Evolutionary conservation across 2,888 invertebrate genomes (phyloP).

Genomic region (Drosophila kanekoi): DNA sequence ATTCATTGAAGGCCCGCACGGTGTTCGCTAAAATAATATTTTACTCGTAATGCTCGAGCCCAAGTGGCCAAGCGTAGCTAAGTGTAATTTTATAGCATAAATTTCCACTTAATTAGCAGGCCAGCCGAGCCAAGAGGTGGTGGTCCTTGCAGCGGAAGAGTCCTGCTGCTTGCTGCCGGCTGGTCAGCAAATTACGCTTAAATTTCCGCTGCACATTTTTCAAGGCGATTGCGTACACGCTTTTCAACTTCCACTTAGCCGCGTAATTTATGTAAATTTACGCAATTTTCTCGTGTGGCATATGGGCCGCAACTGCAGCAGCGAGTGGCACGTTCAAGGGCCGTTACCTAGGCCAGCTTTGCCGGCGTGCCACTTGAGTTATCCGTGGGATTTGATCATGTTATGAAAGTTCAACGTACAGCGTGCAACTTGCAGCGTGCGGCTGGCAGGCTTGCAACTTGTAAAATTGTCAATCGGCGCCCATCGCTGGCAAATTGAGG

Average conservation of each 20-base stretch:
- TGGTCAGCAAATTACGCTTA: conserved; percentile 74
- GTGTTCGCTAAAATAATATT: conserved; percentile 66
- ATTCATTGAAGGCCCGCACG: conserved; percentile 25
- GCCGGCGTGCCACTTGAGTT: conserved; percentile 22
- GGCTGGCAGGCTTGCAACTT: conserved; percentile 7
- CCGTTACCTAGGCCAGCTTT: conserved; percentile 6
- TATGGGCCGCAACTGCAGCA: conserved; percentile 19
- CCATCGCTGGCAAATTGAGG: conserved; percentile 29
- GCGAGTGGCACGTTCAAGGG: conserved; percentile 18
- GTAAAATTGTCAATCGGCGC: conserved; percentile 29
- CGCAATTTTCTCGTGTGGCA: conserved; percentile 65
- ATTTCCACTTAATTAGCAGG: conserved; percentile 76
- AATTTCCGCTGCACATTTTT: conserved; percentile 77
- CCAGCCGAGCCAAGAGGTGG: neutral
- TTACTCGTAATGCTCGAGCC: conserved; percentile 55
- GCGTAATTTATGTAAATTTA: conserved; percentile 76
- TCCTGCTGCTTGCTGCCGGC: conserved; percentile 26
- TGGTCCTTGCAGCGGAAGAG: conserved; percentile 25
- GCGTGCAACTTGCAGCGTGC: neutral
- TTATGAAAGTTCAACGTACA: conserved; percentile 44
- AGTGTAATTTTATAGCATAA: conserved; percentile 73
- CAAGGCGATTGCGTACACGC: conserved; percentile 76
- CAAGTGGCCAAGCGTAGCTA: conserved; percentile 26
- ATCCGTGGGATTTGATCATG: conserved; percentile 31
- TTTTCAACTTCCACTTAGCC: conserved; percentile 71